Conservation (phyloP, 2,797 vertebrate species). For the Pangasius sanitwongsei region DNA sequence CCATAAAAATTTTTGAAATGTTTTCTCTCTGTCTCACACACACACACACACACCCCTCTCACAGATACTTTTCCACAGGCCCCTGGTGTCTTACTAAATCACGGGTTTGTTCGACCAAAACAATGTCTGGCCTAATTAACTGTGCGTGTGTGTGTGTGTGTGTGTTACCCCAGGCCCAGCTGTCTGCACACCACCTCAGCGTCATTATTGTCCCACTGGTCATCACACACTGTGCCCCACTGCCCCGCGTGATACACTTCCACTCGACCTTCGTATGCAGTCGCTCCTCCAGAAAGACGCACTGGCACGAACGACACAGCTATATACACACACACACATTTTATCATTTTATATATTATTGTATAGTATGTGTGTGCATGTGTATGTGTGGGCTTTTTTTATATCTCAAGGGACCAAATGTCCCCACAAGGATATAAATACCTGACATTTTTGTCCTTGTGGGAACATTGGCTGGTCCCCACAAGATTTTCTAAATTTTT, state of each 20-base stretch:
- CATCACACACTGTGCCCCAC: conserved; percentile 95
- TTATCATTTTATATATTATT: background rate
- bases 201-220: conserved; percentile 94
- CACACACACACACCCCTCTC: conserved; percentile 30
- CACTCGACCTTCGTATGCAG: conserved; percentile 82
- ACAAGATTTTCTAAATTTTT: background rate
- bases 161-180: conserved; percentile 87
- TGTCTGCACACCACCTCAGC: conserved; percentile 97
- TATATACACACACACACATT: conserved; percentile 41
- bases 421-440: too few species aligned
- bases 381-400: background rate
- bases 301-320: conserved; percentile 61
- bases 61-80: conserved; percentile 29
- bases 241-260: conserved; percentile 89
- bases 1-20: conserved; percentile 47
- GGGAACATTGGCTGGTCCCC: background rate
- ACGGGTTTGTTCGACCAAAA: conserved; percentile 36
- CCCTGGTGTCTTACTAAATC: conserved; percentile 36
- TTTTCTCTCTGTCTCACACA: background rate
- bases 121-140: conserved; percentile 19
- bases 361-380: background rate
- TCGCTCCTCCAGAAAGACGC: conserved; percentile 82
- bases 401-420: background rate
- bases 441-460: background rate
- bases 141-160: conserved; percentile 32